Conservation (phyloP, 2,888 invertebrate genomes). For the Escarpia spicata region DNA sequence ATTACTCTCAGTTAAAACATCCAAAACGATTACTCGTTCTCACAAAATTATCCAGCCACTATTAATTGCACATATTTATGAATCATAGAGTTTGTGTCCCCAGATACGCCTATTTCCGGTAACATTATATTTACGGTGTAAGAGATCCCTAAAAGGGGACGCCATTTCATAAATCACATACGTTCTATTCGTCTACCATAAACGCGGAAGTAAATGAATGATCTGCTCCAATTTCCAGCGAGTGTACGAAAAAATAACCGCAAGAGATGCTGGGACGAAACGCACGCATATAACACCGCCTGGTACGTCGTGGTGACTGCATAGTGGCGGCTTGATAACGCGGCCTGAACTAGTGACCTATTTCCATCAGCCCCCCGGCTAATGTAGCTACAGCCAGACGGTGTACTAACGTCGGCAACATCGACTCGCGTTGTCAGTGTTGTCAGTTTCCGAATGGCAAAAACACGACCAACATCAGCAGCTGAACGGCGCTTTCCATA, state of each 20-base stretch:
- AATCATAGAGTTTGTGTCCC: background rate
- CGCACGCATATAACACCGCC: background rate
- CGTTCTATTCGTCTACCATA: background rate
- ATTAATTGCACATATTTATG: conserved; percentile 3
- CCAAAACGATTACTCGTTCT: background rate
- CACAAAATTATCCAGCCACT: background rate
- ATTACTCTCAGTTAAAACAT: background rate
- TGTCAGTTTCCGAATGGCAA: background rate
- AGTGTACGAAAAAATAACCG: background rate
- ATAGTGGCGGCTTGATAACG: background rate
- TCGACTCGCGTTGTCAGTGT: background rate
- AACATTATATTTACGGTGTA: background rate
- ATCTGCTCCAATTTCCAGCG: background rate
- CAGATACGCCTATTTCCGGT: background rate
- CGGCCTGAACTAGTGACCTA: conserved; percentile 10
- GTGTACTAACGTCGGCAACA: background rate
- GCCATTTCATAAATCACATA: background rate
- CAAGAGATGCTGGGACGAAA: background rate
- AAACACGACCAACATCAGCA: background rate
- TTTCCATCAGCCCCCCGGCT: background rate
- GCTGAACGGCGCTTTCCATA: background rate
- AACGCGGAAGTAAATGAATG: background rate
- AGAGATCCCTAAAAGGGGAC: background rate
- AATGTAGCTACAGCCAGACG: background rate
- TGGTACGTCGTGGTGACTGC: background rate